Percentiles rank a stretch among this genome's conserved stretches.
These are phyloP conservation scores for Drosophila birchii DNA, from an alignment of 2,888 invertebrate species.

Conservation along the genomic window DNA sequence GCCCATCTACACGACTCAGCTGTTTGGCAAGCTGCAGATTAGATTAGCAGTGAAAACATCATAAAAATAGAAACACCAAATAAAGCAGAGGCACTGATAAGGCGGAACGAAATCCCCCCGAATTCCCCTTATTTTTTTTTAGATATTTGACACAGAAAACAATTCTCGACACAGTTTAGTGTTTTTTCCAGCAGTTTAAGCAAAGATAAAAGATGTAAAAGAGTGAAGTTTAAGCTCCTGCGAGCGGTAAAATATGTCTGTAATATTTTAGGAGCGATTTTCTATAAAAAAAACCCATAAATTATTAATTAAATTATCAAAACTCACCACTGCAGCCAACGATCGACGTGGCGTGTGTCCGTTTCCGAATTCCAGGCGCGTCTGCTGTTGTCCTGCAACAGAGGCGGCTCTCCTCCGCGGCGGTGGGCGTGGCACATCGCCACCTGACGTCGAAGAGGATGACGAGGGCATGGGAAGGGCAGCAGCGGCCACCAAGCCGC, in stretches of 20 bases:
- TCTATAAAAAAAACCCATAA: neutral
- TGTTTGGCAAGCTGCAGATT: slow-evolving; percentile 50
- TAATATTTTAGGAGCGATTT: neutral
- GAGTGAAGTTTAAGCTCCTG: too few relatives aligned
- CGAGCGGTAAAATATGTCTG: neutral
- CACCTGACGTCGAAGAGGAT: slow-evolving; percentile 38
- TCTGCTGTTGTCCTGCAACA: slow-evolving; percentile 78
- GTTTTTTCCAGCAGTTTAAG: neutral
- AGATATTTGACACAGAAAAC: neutral
- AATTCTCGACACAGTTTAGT: neutral
- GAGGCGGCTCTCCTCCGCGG: slow-evolving; percentile 83
- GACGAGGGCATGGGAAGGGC: slow-evolving; percentile 23
- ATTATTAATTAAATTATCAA: too few relatives aligned
- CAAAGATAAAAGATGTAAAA: neutral
- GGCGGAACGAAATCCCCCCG: slow-evolving; percentile 5
- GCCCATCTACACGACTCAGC: slow-evolving; percentile 37
- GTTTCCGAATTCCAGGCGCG: slow-evolving; percentile 72
- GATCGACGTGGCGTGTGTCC: slow-evolving; percentile 83
- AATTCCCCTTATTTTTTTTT: neutral
- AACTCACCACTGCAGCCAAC: slow-evolving; percentile 82
- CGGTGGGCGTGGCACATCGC: slow-evolving; percentile 82
- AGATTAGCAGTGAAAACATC: slow-evolving; percentile 60
- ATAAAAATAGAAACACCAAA: slow-evolving; percentile 40
- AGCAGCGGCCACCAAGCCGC: slow-evolving; percentile 42
- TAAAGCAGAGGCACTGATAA: slow-evolving; percentile 51